Percentiles rank a stretch among this genome's conserved stretches.
phyloP scores from a whole-genome alignment of 2,113 vertebrate species.

The Syngnathus scovelli region DNA sequence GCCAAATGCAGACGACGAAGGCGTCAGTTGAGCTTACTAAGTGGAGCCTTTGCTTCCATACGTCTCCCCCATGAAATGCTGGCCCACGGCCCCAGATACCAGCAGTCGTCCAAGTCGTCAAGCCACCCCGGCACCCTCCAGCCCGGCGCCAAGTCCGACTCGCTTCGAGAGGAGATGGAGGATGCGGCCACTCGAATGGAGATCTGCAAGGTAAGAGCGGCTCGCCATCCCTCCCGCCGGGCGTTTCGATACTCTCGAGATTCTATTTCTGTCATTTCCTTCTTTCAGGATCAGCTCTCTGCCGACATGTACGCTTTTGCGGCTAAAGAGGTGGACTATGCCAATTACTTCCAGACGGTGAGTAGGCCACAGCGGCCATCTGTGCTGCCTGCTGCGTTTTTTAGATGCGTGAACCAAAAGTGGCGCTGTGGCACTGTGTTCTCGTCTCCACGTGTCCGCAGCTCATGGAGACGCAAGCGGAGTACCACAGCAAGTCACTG shows the following conservation, averaged over 20 bases:
- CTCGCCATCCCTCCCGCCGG: not conserved
- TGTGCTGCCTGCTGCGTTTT: not conserved
- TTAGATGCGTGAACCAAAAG: too few species aligned
- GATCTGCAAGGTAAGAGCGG: conserved; percentile 87
- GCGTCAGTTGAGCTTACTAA: too few species aligned
- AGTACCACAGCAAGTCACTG: conserved; percentile 93
- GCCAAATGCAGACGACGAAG: too few species aligned
- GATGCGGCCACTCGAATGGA: conserved; percentile 97
- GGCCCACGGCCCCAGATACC: conserved; percentile 74
- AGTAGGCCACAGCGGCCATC: conserved; percentile 61
- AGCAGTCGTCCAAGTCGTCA: conserved; percentile 93
- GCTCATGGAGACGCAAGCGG: conserved; percentile 95
- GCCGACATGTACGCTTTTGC: conserved; percentile 99
- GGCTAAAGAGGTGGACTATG: conserved; percentile 99
- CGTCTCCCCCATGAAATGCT: too few species aligned
- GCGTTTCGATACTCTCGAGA: not conserved
- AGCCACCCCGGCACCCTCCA: conserved; percentile 87
- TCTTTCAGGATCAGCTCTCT: conserved; percentile 88
- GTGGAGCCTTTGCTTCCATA: too few species aligned
- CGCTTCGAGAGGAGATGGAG: conserved; percentile 98
- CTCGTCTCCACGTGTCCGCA: conserved; percentile 38
- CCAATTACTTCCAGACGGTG: conserved; percentile 97
- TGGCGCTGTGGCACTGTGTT: too few species aligned
- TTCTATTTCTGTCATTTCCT: too few species aligned
- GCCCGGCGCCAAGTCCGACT: conserved; percentile 88